Evolutionary conservation across 2,888 invertebrate genomes (phyloP).

Genomic region (Seira musarum): DNA sequence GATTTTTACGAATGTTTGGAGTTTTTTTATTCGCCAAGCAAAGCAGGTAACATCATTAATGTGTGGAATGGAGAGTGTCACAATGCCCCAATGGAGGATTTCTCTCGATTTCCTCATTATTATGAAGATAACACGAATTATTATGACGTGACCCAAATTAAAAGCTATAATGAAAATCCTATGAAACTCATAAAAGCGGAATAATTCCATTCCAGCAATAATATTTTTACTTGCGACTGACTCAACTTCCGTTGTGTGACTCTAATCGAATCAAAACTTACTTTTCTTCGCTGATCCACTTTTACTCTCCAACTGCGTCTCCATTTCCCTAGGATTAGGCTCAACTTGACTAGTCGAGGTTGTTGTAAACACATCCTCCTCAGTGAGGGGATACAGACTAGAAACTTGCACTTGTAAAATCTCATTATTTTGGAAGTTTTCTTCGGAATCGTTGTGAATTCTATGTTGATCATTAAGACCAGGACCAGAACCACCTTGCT

Average conservation of each 20-base stretch:
- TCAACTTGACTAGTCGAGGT: too few species aligned
- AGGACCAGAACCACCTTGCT: background rate
- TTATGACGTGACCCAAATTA: too few species aligned
- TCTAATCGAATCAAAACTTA: too few species aligned
- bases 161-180: too few species aligned
- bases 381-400: conserved; percentile 46
- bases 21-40: background rate
- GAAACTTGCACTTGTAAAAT: conserved; percentile 47
- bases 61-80: too few species aligned
- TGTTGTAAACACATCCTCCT: conserved; percentile 37
- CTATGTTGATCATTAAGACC: background rate
- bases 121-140: too few species aligned
- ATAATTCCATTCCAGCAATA: too few species aligned
- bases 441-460: conserved; percentile 3
- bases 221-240: too few species aligned
- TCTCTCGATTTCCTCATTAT: too few species aligned
- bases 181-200: too few species aligned
- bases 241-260: too few species aligned
- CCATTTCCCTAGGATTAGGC: background rate
- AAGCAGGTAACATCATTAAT: background rate
- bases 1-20: background rate
- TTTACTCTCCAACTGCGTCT: background rate
- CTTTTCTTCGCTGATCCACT: conserved; percentile 25
- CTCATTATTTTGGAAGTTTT: conserved; percentile 25
- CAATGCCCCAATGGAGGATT: too few species aligned